Evolutionary conservation across 2,888 invertebrate species (phyloP).

Genomic region (Papilio gigon): DNA sequence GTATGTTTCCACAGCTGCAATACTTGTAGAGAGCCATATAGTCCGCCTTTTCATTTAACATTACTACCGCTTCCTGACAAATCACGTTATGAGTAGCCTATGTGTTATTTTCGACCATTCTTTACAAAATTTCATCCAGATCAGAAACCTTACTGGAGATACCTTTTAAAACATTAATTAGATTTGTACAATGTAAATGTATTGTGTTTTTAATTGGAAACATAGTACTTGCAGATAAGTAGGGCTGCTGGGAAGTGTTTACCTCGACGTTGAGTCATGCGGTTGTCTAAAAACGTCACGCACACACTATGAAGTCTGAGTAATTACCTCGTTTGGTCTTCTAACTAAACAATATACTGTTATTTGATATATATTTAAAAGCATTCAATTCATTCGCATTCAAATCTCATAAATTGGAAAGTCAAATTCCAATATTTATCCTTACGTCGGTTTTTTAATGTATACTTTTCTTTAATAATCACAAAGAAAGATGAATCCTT

Average conservation of each 20-base stretch:
- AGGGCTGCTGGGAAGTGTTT: constrained; percentile 32
- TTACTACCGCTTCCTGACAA: too few relatives aligned
- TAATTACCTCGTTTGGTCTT: neutral
- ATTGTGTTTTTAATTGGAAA: constrained; percentile 7
- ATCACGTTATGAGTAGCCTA: too few relatives aligned
- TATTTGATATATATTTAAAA: neutral
- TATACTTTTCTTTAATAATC: too few relatives aligned
- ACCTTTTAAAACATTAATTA: too few relatives aligned
- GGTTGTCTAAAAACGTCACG: constrained; percentile 1
- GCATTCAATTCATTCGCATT: neutral
- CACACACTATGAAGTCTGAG: constrained; percentile 10
- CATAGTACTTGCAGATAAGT: constrained; percentile 24
- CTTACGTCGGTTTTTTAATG: too few relatives aligned
- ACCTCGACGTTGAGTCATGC: constrained; percentile 24
- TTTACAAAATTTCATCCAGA: too few relatives aligned
- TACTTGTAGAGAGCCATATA: too few relatives aligned
- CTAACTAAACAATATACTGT: neutral
- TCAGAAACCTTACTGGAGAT: too few relatives aligned
- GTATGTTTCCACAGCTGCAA: too few relatives aligned
- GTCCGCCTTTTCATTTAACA: too few relatives aligned
- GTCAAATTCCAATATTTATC: neutral
- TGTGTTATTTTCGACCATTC: too few relatives aligned
- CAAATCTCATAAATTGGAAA: neutral
- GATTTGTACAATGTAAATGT: neutral
- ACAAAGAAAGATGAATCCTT: too few relatives aligned